These are phyloP conservation scores for Eulithis prunata DNA, from an alignment of 2,888 invertebrate genomes.

Conservation along the genomic window DNA sequence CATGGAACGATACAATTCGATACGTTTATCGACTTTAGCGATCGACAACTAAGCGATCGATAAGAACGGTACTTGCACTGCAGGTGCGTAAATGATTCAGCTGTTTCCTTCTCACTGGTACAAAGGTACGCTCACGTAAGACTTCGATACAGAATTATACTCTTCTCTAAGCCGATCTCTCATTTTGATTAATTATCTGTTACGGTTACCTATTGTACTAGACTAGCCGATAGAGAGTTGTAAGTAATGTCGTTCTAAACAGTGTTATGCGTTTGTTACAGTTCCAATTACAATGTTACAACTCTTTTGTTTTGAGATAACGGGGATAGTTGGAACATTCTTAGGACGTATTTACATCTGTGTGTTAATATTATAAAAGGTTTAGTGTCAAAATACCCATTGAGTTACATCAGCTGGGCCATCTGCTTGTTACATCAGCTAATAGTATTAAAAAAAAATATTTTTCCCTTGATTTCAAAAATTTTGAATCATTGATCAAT, in stretches of 20 bases:
- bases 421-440: no score
- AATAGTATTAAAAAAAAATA: no score
- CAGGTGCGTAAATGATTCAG: conserved; percentile 6
- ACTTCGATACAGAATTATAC: conserved; percentile 58
- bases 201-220: conserved; percentile 60
- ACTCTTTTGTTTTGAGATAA: conserved; percentile 33
- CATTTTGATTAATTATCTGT: conserved; percentile 76
- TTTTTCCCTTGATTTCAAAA: no score
- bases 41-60: no score
- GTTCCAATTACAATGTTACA: conserved; percentile 3
- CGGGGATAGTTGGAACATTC: conserved; percentile 7
- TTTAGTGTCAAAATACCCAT: no score
- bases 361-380: no score
- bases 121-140: conserved; percentile 48
- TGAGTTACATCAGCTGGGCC: no score
- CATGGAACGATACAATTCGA: no score
- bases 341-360: no score
- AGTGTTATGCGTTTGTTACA: conserved; percentile 27
- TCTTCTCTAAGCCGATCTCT: conserved; percentile 63
- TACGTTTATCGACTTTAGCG: no score
- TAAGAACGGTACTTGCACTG: no score
- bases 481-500: no score
- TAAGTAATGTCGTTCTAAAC: conserved; percentile 72
- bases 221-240: conserved; percentile 62
- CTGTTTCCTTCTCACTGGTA: conserved; percentile 1